Evolutionary conservation across 2,797 vertebrate genomes (phyloP), one percentile per base, ranked within the genome.

Genomic region (Sitta carolinensis): DNA sequence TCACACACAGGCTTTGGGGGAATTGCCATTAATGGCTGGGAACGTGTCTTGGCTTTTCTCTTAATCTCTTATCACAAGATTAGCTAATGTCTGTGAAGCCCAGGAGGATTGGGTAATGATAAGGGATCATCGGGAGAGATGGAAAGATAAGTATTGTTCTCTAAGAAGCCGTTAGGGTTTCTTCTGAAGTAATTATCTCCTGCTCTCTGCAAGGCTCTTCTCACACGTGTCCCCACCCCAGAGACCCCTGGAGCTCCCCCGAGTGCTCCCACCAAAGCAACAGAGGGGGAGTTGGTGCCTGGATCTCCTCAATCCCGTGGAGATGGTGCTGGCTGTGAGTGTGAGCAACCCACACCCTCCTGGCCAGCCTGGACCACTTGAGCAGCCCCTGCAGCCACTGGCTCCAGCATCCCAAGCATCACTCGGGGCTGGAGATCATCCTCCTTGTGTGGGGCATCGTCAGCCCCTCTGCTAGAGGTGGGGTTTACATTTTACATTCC

Each of bases 61-160:
- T 88, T 94, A 73, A 89, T 96, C 92, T 94, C 84, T 94, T 92
- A 86, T 93, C 95, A 83, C 76, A 91, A 76, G 87, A 86, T 95
- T 84, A 96, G 91, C 87, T 91, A 59, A 88, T 63, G 89, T 73
- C 93, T 96, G 58, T 1, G 4, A 83, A 73, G 40, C 94, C 87
- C 87, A 8, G 76, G 94, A 94, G 94, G 69, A 76, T 25, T 92
- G 64, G 87, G 87, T 69, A 91, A 86, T 73, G 94, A 87, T 90
- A 78, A 95, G 67, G 76, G 79, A 85, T 93, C 95, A 67, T 95
- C 90, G 77, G 81, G 86, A 38, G 5, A 93, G 90, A 95, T 84
- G 84, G 90, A 32, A 70, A 63, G 90, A 96, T 87, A 78, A 93
- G 84, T 22, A 42, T 64, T 83, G 84, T 61, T 92, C 91, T 84